Evolutionary conservation across 1,140 invertebrate genomes (phyloP), one percentile per base, ranked within the genome.

Genomic region (Musca domestica): DNA sequence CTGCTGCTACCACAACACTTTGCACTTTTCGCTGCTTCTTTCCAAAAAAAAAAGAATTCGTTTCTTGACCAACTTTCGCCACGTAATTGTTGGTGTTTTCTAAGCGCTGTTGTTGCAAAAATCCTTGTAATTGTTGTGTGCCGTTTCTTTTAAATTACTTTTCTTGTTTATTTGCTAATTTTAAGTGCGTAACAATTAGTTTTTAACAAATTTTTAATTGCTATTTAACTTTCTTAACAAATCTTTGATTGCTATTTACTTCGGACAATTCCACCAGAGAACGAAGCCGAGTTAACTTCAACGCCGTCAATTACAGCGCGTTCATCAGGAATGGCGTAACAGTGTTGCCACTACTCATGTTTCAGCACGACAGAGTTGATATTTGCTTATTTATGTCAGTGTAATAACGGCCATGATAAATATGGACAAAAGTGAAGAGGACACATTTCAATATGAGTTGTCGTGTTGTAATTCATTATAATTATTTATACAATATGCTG

Each of bases 141-240:
- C n/a, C 56, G 56, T 20, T 34, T n/a, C 20, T 9, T 20, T 34
- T 30, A 34, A 61, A 27, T 61, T 61, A 61, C 56, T 61, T 61
- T 34, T 61, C 5, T 61, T 61, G 22, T 61, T 34, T 61, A 61
- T 61, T 61, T 61, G 56, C 56, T 61, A 61, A 61, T 41, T 61
- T 61, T 20, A 61, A 61, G 56, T 61, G 30, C 15, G 34, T 61
- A 61, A 61, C 56, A 61, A 61, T 61, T 61, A 61, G 30, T 61
- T 61, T 61, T 61, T 61, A 61, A 61, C 56, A 61, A 61, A 61
- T 61, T 61, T 61, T 34, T 34, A 61, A 61, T 61, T 34, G 56
- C 56, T 61, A 61, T 34, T 61, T 20, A 61, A 34, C 27, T 61
- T 61, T 41, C 34, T 61, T 61, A 61, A 61, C 56, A 61, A 61